A percentile compares a stretch with the other conserved stretches of the same genome.
Evolutionary conservation across 1,140 invertebrate genomes (phyloP).

Genomic region (Mycetomoellerius zeteki): DNA sequence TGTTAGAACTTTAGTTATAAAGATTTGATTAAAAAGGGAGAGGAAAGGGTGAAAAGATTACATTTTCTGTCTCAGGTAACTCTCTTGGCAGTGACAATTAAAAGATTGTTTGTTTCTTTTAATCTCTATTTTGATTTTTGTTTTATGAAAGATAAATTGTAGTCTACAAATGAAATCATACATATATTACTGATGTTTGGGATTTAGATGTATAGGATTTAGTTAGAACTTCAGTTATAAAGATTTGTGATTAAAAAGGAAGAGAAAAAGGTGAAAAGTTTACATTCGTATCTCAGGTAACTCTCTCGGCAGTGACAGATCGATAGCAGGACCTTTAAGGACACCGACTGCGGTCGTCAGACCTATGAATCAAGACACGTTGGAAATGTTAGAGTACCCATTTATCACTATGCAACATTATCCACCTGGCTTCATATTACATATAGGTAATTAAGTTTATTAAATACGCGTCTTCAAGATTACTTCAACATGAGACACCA

Average conservation of each 20-base stretch:
- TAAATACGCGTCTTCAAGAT: not conserved
- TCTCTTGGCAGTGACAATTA: conserved; percentile 89
- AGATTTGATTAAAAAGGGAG: too few species aligned
- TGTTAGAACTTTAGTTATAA: too few species aligned
- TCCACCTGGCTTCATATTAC: conserved; percentile 95
- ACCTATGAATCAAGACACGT: conserved; percentile 90
- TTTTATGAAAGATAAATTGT: not conserved
- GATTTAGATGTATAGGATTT: not conserved
- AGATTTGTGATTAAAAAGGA: not conserved
- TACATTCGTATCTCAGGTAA: conserved; percentile 87
- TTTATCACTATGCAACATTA: conserved; percentile 97
- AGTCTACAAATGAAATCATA: not conserved
- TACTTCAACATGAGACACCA: not conserved
- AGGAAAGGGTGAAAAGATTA: not conserved
- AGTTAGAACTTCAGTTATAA: not conserved
- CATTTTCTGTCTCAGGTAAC: conserved; percentile 87
- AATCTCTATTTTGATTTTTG: not conserved
- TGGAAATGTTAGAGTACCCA: conserved; percentile 97
- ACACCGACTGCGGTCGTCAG: conserved; percentile 87
- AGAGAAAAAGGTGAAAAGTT: not conserved
- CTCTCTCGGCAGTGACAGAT: conserved; percentile 89
- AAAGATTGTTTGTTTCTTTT: too few species aligned
- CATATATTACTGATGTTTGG: too few species aligned
- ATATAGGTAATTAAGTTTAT: conserved; percentile 90
- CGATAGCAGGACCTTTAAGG: conserved; percentile 82